Evolutionary conservation across 2,888 invertebrate species (phyloP).

Genomic region (Ceramica pisi): DNA sequence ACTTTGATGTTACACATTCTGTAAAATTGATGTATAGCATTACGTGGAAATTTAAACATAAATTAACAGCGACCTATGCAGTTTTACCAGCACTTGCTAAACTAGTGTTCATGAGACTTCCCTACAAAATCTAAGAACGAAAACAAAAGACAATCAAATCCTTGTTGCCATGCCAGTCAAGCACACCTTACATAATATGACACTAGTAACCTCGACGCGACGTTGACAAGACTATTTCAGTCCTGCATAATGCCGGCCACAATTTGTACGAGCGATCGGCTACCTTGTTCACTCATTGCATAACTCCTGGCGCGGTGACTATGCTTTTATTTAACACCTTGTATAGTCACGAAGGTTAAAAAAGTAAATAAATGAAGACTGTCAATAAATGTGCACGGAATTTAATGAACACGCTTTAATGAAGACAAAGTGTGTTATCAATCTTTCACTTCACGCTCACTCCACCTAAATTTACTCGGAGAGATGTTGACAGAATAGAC

Average conservation of each 20-base stretch:
- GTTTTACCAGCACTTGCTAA: too few species aligned
- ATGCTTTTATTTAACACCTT: conserved; percentile 35
- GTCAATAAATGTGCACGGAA: too few species aligned
- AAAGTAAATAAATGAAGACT: background rate
- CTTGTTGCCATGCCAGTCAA: conserved; percentile 3
- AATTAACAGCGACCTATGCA: too few species aligned
- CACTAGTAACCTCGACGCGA: conserved; percentile 42
- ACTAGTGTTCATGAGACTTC: background rate
- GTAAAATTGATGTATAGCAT: too few species aligned
- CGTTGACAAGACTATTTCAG: conserved; percentile 49
- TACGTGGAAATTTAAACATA: too few species aligned
- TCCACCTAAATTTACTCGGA: too few species aligned
- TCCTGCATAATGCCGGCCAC: conserved; percentile 41
- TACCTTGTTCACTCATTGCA: conserved; percentile 47
- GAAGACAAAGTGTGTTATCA: too few species aligned
- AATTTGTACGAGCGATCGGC: conserved; percentile 11
- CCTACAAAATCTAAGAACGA: background rate
- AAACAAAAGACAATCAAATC: conserved; percentile 10
- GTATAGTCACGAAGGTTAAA: conserved; percentile 22
- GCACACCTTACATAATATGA: conserved; percentile 21
- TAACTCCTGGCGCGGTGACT: conserved; percentile 18
- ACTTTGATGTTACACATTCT: too few species aligned
- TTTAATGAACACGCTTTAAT: too few species aligned
- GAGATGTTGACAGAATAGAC: too few species aligned
- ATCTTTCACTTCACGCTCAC: too few species aligned